These are phyloP conservation scores for Cromileptes altivelis DNA, from an alignment of 2,113 vertebrate genomes.

Conservation along the genomic window DNA sequence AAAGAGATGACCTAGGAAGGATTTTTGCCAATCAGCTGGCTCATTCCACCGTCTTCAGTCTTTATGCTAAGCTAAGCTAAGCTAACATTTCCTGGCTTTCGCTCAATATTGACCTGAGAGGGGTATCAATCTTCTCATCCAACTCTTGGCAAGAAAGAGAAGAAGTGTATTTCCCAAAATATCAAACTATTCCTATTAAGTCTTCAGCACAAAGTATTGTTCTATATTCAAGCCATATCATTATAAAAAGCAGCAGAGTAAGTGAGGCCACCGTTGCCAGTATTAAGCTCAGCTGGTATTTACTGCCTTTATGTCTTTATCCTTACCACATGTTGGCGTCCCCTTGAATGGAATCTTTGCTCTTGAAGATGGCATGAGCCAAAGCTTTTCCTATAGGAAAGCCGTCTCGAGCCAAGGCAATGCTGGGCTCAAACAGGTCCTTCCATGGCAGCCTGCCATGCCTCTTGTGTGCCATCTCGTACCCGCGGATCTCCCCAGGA, in stretches of 20 bases:
- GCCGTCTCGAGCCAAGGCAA: slow-evolving; percentile 90
- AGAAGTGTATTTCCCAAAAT: background rate
- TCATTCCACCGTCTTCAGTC: background rate
- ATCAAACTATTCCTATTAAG: background rate
- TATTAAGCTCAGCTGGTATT: background rate
- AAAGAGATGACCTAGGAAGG: too few species aligned
- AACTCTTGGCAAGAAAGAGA: background rate
- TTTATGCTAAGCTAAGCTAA: background rate
- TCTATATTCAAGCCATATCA: background rate
- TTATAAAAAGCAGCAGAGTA: background rate
- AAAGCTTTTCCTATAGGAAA: slow-evolving; percentile 91
- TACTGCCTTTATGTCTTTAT: background rate
- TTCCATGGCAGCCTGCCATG: slow-evolving; percentile 93
- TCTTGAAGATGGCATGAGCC: slow-evolving; percentile 86
- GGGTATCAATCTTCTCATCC: background rate
- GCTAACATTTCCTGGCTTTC: background rate
- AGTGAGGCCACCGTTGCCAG: background rate
- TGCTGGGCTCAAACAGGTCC: slow-evolving; percentile 93
- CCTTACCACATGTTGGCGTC: slow-evolving; percentile 90
- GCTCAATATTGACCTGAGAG: background rate
- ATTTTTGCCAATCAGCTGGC: too few species aligned
- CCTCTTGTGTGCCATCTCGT: slow-evolving; percentile 92
- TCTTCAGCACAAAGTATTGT: background rate
- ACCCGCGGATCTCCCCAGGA: slow-evolving; percentile 95
- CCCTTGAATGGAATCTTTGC: slow-evolving; percentile 80